phyloP scores from a whole-genome alignment of 2,797 vertebrate genomes.

The Scyliorhinus canicula region DNA sequence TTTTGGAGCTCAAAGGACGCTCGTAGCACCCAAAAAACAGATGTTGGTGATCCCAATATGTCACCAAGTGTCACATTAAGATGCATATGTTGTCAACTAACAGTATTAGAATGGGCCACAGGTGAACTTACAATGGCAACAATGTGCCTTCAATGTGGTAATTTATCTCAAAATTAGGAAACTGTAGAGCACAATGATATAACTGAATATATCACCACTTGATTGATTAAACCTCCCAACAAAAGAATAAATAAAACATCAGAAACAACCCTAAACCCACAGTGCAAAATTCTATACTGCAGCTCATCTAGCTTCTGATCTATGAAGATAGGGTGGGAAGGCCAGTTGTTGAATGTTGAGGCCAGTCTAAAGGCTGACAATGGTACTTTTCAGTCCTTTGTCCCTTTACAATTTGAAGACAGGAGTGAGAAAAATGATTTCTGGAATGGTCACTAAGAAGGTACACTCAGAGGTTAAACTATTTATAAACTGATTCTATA shows the following conservation, averaged over 20 bases:
- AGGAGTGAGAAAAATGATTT: not conserved
- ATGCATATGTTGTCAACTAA: not conserved
- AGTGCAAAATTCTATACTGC: not conserved
- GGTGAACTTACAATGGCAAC: not conserved
- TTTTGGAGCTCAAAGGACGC: no score
- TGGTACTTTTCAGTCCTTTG: not conserved
- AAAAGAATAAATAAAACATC: not conserved
- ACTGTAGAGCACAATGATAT: not conserved
- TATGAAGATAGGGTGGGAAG: not conserved
- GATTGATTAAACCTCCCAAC: not conserved
- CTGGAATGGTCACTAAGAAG: no score
- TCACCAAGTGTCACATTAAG: no score
- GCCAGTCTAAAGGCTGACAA: not conserved
- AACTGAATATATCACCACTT: not conserved
- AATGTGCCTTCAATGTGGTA: not conserved
- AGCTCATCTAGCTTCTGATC: not conserved
- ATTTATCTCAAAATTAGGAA: not conserved
- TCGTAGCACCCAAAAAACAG: no score
- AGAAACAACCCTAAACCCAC: not conserved
- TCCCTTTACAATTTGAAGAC: not conserved
- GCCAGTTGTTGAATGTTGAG: not conserved
- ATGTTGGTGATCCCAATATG: no score
- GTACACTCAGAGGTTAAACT: not conserved
- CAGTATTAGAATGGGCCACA: no score
- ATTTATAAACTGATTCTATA: not conserved